Conservation (phyloP, 37 sponge, comb jelly and placozoan genomes). For the Crambe crambe region DNA sequence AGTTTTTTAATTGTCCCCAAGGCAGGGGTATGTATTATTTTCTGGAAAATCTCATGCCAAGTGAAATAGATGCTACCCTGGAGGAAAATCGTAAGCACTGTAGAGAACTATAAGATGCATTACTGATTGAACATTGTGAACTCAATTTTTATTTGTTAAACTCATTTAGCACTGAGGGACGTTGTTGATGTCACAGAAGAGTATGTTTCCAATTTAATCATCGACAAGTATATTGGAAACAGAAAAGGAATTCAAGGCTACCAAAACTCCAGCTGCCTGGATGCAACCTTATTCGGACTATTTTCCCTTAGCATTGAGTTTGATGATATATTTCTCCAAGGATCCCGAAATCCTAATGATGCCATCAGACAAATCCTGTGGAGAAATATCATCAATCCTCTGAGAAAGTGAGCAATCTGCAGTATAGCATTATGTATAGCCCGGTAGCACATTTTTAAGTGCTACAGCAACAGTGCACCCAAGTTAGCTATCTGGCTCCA, state of each 20-base stretch:
- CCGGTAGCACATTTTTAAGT: too few species aligned
- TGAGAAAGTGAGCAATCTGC: slow-evolving; percentile 21
- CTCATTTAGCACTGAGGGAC: background rate
- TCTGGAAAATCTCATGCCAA: slow-evolving; percentile 14
- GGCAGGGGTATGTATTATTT: slow-evolving; percentile 56
- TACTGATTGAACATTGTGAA: too few species aligned
- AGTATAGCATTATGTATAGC: too few species aligned
- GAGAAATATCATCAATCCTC: slow-evolving; percentile 83
- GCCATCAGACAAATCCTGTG: slow-evolving; percentile 47
- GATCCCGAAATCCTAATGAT: background rate
- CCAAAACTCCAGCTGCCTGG: slow-evolving; percentile 97
- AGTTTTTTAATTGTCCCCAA: slow-evolving; percentile 52
- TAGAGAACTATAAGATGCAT: too few species aligned
- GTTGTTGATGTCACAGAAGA: background rate
- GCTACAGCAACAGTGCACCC: too few species aligned
- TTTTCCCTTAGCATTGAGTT: slow-evolving; percentile 81
- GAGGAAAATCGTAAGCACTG: background rate
- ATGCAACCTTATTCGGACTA: slow-evolving; percentile 93
- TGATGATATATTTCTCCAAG: slow-evolving; percentile 66
- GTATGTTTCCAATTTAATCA: background rate
- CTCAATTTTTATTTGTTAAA: background rate
- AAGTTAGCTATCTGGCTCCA: too few species aligned
- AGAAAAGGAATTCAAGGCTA: slow-evolving; percentile 93
- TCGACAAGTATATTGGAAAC: slow-evolving; percentile 45
- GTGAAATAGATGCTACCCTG: slow-evolving; percentile 17